Evolutionary conservation across 1,140 invertebrate species (phyloP).

Genomic region (Monochamus saltuarius): DNA sequence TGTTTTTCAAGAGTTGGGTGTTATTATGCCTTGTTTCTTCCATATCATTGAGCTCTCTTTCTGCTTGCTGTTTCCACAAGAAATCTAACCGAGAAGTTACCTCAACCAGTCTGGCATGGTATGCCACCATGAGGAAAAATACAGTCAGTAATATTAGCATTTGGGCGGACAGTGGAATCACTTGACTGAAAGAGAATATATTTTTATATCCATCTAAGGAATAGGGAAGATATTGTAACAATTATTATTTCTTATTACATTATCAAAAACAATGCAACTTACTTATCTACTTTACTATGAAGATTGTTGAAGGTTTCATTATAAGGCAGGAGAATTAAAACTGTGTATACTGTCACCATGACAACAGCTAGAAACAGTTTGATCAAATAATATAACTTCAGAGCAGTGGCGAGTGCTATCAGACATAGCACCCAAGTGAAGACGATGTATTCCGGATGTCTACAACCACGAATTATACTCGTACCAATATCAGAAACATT

Average conservation of each 20-base stretch:
- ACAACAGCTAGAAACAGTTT: slow-evolving; percentile 79
- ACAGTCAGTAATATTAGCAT: slow-evolving; percentile 79
- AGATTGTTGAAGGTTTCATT: slow-evolving; percentile 35
- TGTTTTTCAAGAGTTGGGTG: slow-evolving; percentile 85
- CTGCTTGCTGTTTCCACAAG: slow-evolving; percentile 92
- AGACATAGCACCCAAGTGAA: slow-evolving; percentile 93
- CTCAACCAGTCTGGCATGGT: slow-evolving; percentile 88
- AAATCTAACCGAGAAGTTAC: slow-evolving; percentile 90
- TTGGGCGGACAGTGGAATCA: slow-evolving; percentile 68
- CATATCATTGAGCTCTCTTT: slow-evolving; percentile 89
- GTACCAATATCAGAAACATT: not conserved
- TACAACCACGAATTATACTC: slow-evolving; percentile 7
- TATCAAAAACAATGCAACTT: too few relatives aligned
- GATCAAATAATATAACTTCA: slow-evolving; percentile 88
- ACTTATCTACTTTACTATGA: slow-evolving; percentile 6
- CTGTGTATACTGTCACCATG: slow-evolving; percentile 71
- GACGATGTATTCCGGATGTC: slow-evolving; percentile 82
- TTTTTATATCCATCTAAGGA: too few relatives aligned
- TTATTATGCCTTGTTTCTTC: slow-evolving; percentile 84
- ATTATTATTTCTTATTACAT: too few relatives aligned
- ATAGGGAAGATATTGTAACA: too few relatives aligned
- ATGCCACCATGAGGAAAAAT: slow-evolving; percentile 84
- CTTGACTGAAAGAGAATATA: too few relatives aligned
- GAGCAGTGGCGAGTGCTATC: slow-evolving; percentile 85
- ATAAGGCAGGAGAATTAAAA: slow-evolving; percentile 64